Conservation (phyloP, 2,797 vertebrate species). For the Ptychadena robeensis region DNA sequence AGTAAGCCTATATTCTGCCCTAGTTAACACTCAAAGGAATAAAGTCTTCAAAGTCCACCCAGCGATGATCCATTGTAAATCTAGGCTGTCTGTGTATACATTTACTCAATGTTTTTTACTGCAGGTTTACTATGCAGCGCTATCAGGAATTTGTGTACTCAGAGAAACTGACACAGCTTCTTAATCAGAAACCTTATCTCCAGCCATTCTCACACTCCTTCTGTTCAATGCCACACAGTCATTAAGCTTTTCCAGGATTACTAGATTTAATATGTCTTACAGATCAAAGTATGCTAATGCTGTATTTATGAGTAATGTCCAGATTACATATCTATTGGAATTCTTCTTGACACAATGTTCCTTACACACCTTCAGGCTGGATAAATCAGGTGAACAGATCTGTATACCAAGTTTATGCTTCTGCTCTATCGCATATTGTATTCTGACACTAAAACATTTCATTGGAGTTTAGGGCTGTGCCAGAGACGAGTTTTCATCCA, state of each 20-base stretch:
- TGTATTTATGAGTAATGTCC: slow-evolving; percentile 51
- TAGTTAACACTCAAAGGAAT: not conserved
- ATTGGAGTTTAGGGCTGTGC: not conserved
- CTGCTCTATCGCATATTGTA: not conserved
- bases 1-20: not conserved
- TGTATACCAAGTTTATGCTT: slow-evolving; percentile 4
- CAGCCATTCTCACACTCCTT: slow-evolving; percentile 54
- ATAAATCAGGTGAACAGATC: slow-evolving; percentile 43
- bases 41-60: slow-evolving; percentile 2
- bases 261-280: slow-evolving; percentile 51
- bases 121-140: slow-evolving; percentile 16
- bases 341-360: slow-evolving; percentile 50
- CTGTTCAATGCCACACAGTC: slow-evolving; percentile 56
- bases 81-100: slow-evolving; percentile 40
- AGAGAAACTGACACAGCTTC: slow-evolving; percentile 45
- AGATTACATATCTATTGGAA: slow-evolving; percentile 58
- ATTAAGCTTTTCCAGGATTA: slow-evolving; percentile 56
- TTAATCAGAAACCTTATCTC: slow-evolving; percentile 54
- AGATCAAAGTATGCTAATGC: slow-evolving; percentile 56
- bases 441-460: slow-evolving; percentile 7
- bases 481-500: too few relatives aligned
- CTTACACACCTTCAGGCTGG: slow-evolving; percentile 20
- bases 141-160: slow-evolving; percentile 43
- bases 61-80: slow-evolving; percentile 20
- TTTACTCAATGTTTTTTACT: slow-evolving; percentile 41